phyloP scores from a whole-genome alignment of 2,888 invertebrate species.

The Galerucella nymphaeae region DNA sequence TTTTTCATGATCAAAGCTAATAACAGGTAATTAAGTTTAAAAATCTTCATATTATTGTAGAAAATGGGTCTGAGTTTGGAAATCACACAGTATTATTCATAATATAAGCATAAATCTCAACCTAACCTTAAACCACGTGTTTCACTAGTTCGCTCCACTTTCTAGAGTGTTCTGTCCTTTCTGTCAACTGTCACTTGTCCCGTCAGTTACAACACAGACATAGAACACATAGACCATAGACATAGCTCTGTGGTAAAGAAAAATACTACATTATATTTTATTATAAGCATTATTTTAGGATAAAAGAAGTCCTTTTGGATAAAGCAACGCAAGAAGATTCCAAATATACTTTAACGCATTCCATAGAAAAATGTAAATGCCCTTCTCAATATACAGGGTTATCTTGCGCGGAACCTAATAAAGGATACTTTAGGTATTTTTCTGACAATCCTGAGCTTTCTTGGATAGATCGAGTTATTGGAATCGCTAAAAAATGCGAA shows the following conservation, averaged over 20 bases:
- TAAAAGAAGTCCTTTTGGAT: conserved; percentile 81
- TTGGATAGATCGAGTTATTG: conserved; percentile 77
- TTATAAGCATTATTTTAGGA: conserved; percentile 59
- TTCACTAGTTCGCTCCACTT: too few relatives aligned
- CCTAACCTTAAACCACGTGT: too few relatives aligned
- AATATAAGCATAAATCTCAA: too few relatives aligned
- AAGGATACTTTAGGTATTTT: conserved; percentile 85
- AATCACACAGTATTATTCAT: too few relatives aligned
- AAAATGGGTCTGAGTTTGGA: too few relatives aligned
- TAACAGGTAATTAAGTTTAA: conserved; percentile 52
- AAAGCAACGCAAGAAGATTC: conserved; percentile 76
- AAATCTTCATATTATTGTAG: too few relatives aligned
- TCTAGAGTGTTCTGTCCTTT: too few relatives aligned
- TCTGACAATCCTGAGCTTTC: conserved; percentile 76
- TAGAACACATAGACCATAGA: too few relatives aligned
- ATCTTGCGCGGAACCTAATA: conserved; percentile 90
- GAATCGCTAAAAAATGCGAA: conserved; percentile 81
- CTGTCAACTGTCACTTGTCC: too few relatives aligned
- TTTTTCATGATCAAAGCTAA: conserved; percentile 74
- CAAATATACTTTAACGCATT: conserved; percentile 47
- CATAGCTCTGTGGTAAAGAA: too few relatives aligned
- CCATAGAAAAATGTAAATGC: conserved; percentile 89
- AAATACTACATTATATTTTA: too few relatives aligned
- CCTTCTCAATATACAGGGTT: conserved; percentile 82
- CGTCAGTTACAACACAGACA: too few relatives aligned